Percentiles rank a stretch among this genome's conserved stretches.
Evolutionary conservation across 2,113 vertebrate species (phyloP).

Genomic region (Pithys albifrons): DNA sequence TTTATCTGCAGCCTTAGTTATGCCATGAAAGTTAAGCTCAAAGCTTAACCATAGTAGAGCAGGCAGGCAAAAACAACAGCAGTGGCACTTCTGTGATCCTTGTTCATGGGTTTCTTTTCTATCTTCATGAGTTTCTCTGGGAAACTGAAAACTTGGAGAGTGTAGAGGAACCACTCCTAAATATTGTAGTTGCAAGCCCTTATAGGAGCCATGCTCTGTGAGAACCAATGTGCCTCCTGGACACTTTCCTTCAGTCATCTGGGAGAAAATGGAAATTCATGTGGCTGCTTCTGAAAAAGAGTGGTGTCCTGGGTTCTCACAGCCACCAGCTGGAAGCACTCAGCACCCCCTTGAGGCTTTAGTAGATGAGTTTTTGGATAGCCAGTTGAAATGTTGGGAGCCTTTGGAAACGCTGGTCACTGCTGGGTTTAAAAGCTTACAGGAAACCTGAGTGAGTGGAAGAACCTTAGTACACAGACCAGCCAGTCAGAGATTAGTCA

Average conservation of each 20-base stretch:
- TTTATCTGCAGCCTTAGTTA: not conserved
- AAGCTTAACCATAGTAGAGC: not conserved
- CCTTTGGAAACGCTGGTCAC: not conserved
- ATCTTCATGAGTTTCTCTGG: not conserved
- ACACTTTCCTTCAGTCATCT: not conserved
- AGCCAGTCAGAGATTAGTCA: not conserved
- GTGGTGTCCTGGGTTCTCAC: not conserved
- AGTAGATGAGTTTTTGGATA: not conserved
- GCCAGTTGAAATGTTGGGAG: not conserved
- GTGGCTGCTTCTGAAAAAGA: not conserved
- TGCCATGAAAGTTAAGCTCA: not conserved
- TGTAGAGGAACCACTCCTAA: not conserved
- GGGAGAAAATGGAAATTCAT: not conserved
- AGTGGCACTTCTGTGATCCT: not conserved
- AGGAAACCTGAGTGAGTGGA: not conserved
- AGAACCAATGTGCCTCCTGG: not conserved
- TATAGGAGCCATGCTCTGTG: not conserved
- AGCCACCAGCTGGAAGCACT: not conserved
- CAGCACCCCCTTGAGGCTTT: not conserved
- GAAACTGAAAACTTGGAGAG: not conserved
- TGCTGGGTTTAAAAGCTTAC: not conserved
- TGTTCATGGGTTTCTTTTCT: rapidly evolving
- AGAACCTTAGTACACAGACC: not conserved
- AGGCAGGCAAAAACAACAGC: not conserved
- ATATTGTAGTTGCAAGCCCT: not conserved